Evolutionary conservation across 2,888 invertebrate genomes (phyloP), one percentile per base, ranked within the genome.

Genomic region (Callyntrura guangdongensis): DNA sequence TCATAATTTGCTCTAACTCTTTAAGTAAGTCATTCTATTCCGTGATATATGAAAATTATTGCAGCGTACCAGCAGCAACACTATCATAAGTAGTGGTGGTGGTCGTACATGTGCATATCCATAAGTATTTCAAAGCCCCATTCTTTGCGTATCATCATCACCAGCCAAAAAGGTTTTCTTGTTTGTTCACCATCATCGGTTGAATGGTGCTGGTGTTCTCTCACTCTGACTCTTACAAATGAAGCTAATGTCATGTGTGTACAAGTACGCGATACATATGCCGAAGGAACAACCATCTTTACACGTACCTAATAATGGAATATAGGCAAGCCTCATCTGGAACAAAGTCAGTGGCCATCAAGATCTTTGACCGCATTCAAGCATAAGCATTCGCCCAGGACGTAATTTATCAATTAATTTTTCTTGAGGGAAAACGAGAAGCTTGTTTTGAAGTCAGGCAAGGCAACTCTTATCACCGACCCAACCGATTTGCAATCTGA

Each of bases 281-380:
- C 36, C 3, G 36, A 22, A 20, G n/a, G n/a, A 12, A 53, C n/a
- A 53, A 9, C 61, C 17, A 17, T 8, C 25, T 49, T 0, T 64
- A 45, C 45, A 20, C 12, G 36, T 87, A 74, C 36, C 64, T 72
- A 36, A 2, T 72, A 61, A 64, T 20, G 45, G 56, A 53, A 49
- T 69, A 82, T 87, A 79, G 77, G 72, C 64, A 77, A 86, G 86
- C 67, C 47, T 89, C 89, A 89, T 88, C 83, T 89, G 89, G 89
- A 89, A 89, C 83, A 77, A 89, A 89, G 89, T 89, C 89, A 89
- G 89, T 83, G 89, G 89, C 89, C 89, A 89, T 89, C 83, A 82
- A 89, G 89, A 89, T 89, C 89, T 89, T 89, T 89, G 89, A 89
- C 89, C 89, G 89, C 89, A 89, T 83, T 89, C 77, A 89, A 83